Evolutionary conservation across 2,888 invertebrate species (phyloP), one percentile per base, ranked within the genome.

Genomic region (Dimorphilus gyrociliatus): DNA sequence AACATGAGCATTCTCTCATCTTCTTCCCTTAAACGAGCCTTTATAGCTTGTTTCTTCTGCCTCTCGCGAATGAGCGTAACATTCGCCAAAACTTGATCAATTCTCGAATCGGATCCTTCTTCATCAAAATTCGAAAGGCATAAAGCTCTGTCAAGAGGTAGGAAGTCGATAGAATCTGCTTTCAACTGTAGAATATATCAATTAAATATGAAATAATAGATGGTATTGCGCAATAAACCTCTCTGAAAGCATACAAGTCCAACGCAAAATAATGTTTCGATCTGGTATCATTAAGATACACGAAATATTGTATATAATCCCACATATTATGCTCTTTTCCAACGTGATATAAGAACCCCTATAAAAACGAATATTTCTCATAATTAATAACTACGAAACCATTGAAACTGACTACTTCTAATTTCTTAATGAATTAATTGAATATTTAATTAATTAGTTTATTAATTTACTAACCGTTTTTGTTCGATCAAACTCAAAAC

Each of bases 131-230:
- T 12, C 8, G 28, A 12, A 4, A 34, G 27, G 6, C 25, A 26
- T 7, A 34, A 17, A 8, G 35, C 28, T 13, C 32, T 14, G 14
- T 27, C 23, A 23, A 34, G 10, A 16, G 35, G 35, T 25, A 34
- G 33, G 35, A 34, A 34, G n/a, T 34, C 35, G 8, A 34, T 16
- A 3, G 14, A 12, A 19, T 34, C 35, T 13, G 31, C 13, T 4
- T 17, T 19, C 12, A 27, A 25, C 35, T 34, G 25, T 19, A 34
- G n/a, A 3, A 4, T 12, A 19, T n/a, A n/a, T n/a, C n/a, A n/a
- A n/a, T n/a, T n/a, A n/a, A n/a, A n/a, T n/a, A n/a, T n/a, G n/a
- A n/a, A n/a, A n/a, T n/a, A n/a, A n/a, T n/a, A n/a, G n/a, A n/a
- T n/a, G n/a, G n/a, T n/a, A n/a, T n/a, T n/a, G n/a, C n/a, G n/a